Conservation (phyloP, 2,113 vertebrate species). For the Aleadryas rufinucha region DNA sequence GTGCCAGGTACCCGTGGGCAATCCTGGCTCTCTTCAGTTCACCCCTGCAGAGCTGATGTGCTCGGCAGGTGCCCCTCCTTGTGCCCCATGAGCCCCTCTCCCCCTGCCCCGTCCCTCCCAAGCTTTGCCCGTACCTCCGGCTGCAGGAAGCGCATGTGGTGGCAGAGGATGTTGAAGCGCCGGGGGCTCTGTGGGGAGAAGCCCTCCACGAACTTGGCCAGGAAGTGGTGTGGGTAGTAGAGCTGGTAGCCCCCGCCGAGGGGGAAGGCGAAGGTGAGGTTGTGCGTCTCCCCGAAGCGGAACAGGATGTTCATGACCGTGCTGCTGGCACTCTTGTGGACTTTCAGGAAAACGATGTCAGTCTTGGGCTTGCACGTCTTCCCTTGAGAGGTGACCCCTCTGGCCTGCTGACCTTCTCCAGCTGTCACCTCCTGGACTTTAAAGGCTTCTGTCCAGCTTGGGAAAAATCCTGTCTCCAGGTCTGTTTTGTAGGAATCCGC, state of each 20-base stretch:
- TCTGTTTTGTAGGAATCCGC: neutral
- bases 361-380: slow-evolving; percentile 67
- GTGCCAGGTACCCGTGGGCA: neutral
- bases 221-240: slow-evolving; percentile 76
- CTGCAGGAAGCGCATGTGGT: slow-evolving; percentile 83
- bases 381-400: neutral
- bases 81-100: fast-evolving
- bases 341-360: slow-evolving; percentile 83
- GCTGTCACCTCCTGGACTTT: neutral
- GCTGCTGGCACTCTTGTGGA: slow-evolving; percentile 87
- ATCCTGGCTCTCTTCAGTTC: neutral
- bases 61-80: neutral
- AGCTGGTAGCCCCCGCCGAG: slow-evolving; percentile 68
- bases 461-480: neutral
- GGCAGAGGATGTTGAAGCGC: slow-evolving; percentile 82
- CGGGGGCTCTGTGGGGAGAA: slow-evolving; percentile 6
- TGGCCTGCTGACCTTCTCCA: neutral
- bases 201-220: slow-evolving; percentile 73
- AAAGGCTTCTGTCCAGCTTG: neutral
- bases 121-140: slow-evolving; percentile 64
- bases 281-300: slow-evolving; percentile 79
- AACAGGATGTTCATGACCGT: slow-evolving; percentile 84
- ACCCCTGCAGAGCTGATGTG: neutral
- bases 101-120: fast-evolving
- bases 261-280: slow-evolving; percentile 83